A percentile compares a stretch with the other conserved stretches of the same genome.
phyloP scores from a whole-genome alignment of 2,888 invertebrate genomes.

The Pteria penguin region DNA sequence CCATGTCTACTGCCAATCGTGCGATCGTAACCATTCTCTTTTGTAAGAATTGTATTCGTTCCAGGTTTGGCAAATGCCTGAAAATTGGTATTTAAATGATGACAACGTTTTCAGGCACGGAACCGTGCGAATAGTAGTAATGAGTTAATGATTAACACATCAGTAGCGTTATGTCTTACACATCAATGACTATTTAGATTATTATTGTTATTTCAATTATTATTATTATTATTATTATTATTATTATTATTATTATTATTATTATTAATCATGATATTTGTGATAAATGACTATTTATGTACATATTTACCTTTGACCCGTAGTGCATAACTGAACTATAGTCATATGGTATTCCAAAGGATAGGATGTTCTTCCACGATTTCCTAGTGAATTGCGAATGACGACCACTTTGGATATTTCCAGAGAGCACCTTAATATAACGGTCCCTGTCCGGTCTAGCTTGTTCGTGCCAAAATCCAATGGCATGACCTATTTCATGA shows the following conservation, averaged over 20 bases:
- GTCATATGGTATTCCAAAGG: constrained; percentile 72
- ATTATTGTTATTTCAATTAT: no score
- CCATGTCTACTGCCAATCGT: constrained; percentile 75
- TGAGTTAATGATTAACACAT: no score
- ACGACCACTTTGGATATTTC: constrained; percentile 68
- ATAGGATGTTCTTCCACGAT: constrained; percentile 71
- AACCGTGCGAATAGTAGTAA: no score
- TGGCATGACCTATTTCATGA: constrained; percentile 61
- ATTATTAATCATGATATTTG: no score
- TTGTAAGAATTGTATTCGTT: constrained; percentile 59
- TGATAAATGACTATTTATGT: no score
- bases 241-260: no score
- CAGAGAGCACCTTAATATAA: constrained; percentile 59
- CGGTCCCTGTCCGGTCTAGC: constrained; percentile 72
- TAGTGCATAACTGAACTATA: constrained; percentile 77
- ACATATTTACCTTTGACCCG: constrained; percentile 65
- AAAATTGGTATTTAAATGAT: no score
- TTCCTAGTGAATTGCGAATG: constrained; percentile 70
- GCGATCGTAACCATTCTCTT: constrained; percentile 63
- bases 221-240: no score
- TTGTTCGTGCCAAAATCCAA: constrained; percentile 76
- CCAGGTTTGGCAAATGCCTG: not conserved
- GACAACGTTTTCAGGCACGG: no score
- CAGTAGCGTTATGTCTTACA: no score
- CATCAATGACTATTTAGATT: no score